Base-by-base conservation (phyloP, 1,140 invertebrate species). In the Eumeta japonica region DNA sequence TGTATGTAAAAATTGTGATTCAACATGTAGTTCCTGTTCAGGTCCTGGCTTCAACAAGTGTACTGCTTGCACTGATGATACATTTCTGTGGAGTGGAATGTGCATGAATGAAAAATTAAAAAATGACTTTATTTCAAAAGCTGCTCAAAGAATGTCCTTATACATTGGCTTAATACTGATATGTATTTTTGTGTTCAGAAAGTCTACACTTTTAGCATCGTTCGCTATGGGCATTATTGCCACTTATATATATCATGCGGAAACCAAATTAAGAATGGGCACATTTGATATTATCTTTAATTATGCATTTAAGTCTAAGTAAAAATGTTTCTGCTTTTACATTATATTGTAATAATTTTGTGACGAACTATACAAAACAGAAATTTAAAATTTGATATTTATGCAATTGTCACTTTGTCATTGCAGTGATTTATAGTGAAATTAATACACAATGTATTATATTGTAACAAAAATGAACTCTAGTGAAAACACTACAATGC, bases 21-120 rank as follows among this genome's bases (percentile, higher is more conserved):
- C 76, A 57, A 81, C 90, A 10, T 98, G 94, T 65, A 72, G 83
- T 41, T 85, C 85, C 12, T 98, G 94, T 63, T 77, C 76, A 15
- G 92, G 92, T 15, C 86, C 90, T 78, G 93, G 94, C 0, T 83
- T 88, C n/a, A 39, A 37, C 39, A 62, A 65, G 28, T 74, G 70
- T 46, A 62, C 56, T 37, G 50, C 58, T 28, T 74, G 70, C 56
- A 43, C 48, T 13, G 10, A 43, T 16, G 36, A 42, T 16, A 17
- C 49, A 37, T 31, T 51, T 1, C 43, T 71, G 16, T 56, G 50
- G 52, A 50, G 44, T 48, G 58, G 62, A 7, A 53, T 48, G 38
- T 73, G 68, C 56, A 34, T 71, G 19, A 48, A 55, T 57, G 46
- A 56, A 20, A 33, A 41, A 37, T 29, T 46, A 16, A 54, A 52